These are phyloP conservation scores for Harpalus rufipes DNA, from an alignment of 2,888 invertebrate genomes.

Conservation along the genomic window DNA sequence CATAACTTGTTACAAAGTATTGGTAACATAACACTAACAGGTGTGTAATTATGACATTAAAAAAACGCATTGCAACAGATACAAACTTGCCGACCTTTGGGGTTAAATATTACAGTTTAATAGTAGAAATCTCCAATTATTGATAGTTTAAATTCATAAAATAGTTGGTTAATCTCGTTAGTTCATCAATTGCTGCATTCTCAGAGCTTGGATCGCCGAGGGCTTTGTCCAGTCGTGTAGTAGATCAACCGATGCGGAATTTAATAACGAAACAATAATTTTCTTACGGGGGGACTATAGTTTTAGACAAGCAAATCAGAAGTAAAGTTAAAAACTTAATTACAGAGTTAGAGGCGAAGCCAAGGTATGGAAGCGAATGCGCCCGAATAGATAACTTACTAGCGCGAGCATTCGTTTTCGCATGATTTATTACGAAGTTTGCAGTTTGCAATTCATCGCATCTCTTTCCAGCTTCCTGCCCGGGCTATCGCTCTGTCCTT, in stretches of 20 bases:
- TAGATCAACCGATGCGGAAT: conserved; percentile 22
- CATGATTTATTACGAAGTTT: conserved; percentile 65
- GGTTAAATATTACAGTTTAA: conserved; percentile 46
- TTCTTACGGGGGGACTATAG: neutral
- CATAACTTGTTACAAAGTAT: neutral
- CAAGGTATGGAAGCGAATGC: neutral
- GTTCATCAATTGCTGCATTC: neutral
- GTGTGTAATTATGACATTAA: conserved; percentile 13
- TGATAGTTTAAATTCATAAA: conserved; percentile 50
- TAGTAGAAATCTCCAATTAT: conserved; percentile 21
- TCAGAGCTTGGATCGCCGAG: neutral
- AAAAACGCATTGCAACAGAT: conserved; percentile 20
- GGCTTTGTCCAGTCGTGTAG: neutral
- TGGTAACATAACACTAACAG: neutral
- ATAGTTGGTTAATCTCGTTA: conserved; percentile 4
- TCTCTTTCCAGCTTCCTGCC: conserved; percentile 60
- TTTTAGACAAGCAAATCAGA: conserved; percentile 12
- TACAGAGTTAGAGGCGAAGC: conserved; percentile 25
- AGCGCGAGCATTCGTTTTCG: conserved; percentile 62
- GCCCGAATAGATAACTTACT: conserved; percentile 63
- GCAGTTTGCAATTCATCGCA: conserved; percentile 61
- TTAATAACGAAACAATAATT: conserved; percentile 37
- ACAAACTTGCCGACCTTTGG: neutral
- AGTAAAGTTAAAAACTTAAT: conserved; percentile 62
- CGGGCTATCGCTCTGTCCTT: conserved; percentile 10